Evolutionary conservation across 1,140 invertebrate genomes (phyloP).

Genomic region (Euura saliciscinereae): DNA sequence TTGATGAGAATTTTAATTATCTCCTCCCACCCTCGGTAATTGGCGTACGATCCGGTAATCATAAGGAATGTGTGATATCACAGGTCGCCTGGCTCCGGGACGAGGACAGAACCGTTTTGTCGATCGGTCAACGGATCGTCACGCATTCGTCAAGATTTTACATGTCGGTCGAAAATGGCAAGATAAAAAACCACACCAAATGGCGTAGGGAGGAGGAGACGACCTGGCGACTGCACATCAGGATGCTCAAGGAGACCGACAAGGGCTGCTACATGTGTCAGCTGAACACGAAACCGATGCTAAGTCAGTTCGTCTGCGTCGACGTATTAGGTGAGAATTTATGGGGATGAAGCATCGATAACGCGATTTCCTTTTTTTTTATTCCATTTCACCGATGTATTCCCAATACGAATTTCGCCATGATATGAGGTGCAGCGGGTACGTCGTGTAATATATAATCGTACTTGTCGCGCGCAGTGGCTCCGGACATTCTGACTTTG

Average conservation of each 20-base stretch:
- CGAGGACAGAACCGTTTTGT: conserved; percentile 65
- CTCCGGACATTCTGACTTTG: conserved; percentile 67
- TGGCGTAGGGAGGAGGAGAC: conserved; percentile 45
- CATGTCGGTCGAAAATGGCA: conserved; percentile 58
- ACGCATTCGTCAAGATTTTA: conserved; percentile 62
- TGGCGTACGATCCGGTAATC: too few species aligned
- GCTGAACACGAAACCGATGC: conserved; percentile 88
- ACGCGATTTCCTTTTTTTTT: too few species aligned
- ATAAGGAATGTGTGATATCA: too few species aligned
- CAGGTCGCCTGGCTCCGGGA: conserved; percentile 68
- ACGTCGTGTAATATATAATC: neutral
- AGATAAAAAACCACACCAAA: conserved; percentile 45
- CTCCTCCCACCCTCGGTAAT: neutral
- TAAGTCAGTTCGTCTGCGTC: conserved; percentile 85
- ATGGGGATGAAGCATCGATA: neutral
- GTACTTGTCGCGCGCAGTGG: conserved; percentile 53
- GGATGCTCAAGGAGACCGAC: conserved; percentile 60
- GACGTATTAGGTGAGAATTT: conserved; percentile 79
- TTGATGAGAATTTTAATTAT: neutral
- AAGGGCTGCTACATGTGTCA: conserved; percentile 83
- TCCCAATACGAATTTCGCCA: too few species aligned
- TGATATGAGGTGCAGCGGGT: too few species aligned
- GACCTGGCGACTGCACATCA: conserved; percentile 62
- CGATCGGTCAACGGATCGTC: conserved; percentile 63
- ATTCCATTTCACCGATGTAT: too few species aligned